Evolutionary conservation across 2,888 invertebrate genomes (phyloP), one percentile per base, ranked within the genome.

Genomic region (Leistus spinibarbis): DNA sequence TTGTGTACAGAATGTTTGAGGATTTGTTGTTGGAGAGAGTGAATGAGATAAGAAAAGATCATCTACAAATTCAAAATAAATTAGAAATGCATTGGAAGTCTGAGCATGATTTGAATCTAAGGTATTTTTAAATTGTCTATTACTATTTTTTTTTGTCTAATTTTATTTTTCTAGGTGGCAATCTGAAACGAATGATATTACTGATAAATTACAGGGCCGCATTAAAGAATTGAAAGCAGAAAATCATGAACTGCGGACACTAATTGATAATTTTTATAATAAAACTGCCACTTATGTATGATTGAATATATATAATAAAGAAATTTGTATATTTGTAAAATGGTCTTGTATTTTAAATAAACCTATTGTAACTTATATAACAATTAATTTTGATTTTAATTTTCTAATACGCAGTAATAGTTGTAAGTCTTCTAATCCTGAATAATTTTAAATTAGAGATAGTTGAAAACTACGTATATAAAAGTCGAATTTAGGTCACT

Each of bases 181-280:
- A 80, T 86, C 87, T 40, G 89, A 91, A n/a, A 88, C 91, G 24
- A 85, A 90, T 72, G 89, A 89, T 65, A 87, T 93, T 79, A 89
- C 90, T 0, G 85, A 86, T 0, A 91, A 89, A 82, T 87, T 93
- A 71, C 90, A 92, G 82, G 86, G 84, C 20, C 87, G 89, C 80
- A 84, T 91, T 22, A 85, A 88, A 76, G 87, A 87, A 65, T 82
- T 91, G 23, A 87, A 88, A 73, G 86, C 84, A 57, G 90, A 91
- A 82, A 88, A 90, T 76, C 85, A 84, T 2, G 83, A 85, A 17
- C 20, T 68, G 13, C 17, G 56, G 22, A 19, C 17, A 9, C 3
- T 53, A 40, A 19, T 66, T 23, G 17, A 53, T 24, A 64, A 22
- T 64, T 64, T n/a, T 64, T 2, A 64, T 23, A 40, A 40, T 40